phyloP scores from a whole-genome alignment of 30 jellyfish, hydroid and myxozoan species.

The Aurelia sp. region DNA sequence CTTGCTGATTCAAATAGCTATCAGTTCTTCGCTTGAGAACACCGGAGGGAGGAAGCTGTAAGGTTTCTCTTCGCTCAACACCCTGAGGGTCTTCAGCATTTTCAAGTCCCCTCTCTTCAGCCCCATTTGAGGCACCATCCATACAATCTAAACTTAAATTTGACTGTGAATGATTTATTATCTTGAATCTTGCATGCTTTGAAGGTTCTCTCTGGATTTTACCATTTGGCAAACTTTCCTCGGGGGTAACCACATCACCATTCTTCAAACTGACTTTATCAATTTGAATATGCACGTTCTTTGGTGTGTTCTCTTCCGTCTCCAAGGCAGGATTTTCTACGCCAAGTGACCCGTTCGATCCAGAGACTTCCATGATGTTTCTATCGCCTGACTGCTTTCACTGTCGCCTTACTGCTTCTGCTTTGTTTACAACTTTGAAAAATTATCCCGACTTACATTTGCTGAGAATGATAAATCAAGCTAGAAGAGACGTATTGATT shows the following conservation, averaged over 20 bases:
- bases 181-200: constrained; percentile 79
- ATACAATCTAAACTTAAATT: not conserved
- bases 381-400: not conserved
- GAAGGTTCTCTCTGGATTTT: constrained; percentile 18
- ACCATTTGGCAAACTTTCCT: constrained; percentile 15
- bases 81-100: not conserved
- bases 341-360: constrained; percentile 1
- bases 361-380: not conserved
- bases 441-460: too few species aligned
- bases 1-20: constrained; percentile 46
- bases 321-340: constrained; percentile 38
- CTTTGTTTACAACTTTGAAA: too few species aligned
- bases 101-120: not conserved
- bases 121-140: constrained; percentile 4
- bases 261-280: not conserved
- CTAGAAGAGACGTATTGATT: not conserved
- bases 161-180: constrained; percentile 70
- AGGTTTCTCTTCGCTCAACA: constrained; percentile 7
- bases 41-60: constrained; percentile 35
- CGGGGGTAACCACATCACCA: not conserved
- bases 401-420: too few species aligned
- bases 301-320: not conserved
- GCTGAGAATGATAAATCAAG: too few species aligned
- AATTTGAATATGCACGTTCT: not conserved
- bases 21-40: constrained; percentile 40